Conservation (phyloP, 2,888 invertebrate genomes). For the Cetonia aurata region DNA sequence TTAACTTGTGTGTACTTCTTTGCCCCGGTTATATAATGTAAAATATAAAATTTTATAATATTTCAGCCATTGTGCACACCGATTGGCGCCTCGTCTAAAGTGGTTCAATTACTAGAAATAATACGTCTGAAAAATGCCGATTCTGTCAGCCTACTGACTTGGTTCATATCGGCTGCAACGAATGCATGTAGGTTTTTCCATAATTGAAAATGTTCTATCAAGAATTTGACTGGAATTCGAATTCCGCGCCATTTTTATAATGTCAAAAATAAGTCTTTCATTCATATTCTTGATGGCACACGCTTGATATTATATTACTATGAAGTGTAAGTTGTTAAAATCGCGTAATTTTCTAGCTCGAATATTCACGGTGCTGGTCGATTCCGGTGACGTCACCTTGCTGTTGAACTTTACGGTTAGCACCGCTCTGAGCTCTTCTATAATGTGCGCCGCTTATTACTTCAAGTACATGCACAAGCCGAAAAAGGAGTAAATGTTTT, state of each 20-base stretch:
- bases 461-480: conserved; percentile 67
- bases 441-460: conserved; percentile 78
- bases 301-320: no score
- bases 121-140: conserved; percentile 78
- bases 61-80: conserved; percentile 82
- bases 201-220: neutral
- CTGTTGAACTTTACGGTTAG: conserved; percentile 82
- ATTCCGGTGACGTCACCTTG: conserved; percentile 80
- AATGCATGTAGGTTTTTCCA: conserved; percentile 75
- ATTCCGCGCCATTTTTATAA: neutral
- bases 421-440: conserved; percentile 76
- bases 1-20: no score
- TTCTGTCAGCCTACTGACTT: conserved; percentile 82
- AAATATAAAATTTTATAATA: conserved; percentile 31
- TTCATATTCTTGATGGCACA: neutral
- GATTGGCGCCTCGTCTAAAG: conserved; percentile 85
- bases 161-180: conserved; percentile 85
- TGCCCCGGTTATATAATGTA: no score
- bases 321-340: no score
- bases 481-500: conserved; percentile 5
- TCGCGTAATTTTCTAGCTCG: conserved; percentile 71
- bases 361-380: conserved; percentile 83
- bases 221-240: no score
- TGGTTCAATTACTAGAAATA: conserved; percentile 83
- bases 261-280: neutral